Base-by-base conservation (phyloP, 1,140 invertebrate species). In the Drosophila erecta region DNA sequence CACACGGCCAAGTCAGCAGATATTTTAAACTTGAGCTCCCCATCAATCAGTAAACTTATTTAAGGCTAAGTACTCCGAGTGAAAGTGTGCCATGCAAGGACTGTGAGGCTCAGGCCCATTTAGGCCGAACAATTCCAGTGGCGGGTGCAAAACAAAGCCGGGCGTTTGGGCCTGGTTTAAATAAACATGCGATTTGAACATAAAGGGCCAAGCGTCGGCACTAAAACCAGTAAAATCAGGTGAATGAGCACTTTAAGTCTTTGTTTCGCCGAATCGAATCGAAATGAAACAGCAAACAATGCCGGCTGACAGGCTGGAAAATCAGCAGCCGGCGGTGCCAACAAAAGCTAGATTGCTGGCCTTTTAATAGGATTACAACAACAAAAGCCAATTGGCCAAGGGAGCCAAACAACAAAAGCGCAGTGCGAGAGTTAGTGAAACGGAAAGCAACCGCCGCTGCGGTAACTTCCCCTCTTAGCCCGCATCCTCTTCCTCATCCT, bases 261-360 rank as follows among this genome's bases (percentile, higher is more conserved):
- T 89, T 89, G 84, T 89, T 87, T 87, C 79, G 76, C 65, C 79
- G 76, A 84, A 84, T 89, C 79, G 76, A 84, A 79, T 87, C 79
- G 79, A 84, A 87, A 89, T 83, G 83, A 83, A 86, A 87, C 66
- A 87, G 78, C 83, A 87, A 87, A 89, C 84, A 89, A 87, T 67
- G 79, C 44, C 79, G 59, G 33, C 61, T 71, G 57, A 76, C 69
- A 76, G 60, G 41, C 66, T 35, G 43, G 38, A 57, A 57, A 56
- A 73, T 47, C 41, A 47, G 35, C 40, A 38, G 64, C 72, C 41
- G 57, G 35, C 53, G 56, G 35, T 59, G 69, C 49, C 44, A 76
- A 58, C 30, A 78, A 51, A 54, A 67, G 57, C 69, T 40, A 53
- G 70, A 44, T 44, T 40, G 60, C 65, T 71, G 60, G 64, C 59